A percentile compares a stretch with the other conserved stretches of the same genome.
Evolutionary conservation across 1,140 invertebrate genomes (phyloP).

Genomic region (Drosophila melanica): DNA sequence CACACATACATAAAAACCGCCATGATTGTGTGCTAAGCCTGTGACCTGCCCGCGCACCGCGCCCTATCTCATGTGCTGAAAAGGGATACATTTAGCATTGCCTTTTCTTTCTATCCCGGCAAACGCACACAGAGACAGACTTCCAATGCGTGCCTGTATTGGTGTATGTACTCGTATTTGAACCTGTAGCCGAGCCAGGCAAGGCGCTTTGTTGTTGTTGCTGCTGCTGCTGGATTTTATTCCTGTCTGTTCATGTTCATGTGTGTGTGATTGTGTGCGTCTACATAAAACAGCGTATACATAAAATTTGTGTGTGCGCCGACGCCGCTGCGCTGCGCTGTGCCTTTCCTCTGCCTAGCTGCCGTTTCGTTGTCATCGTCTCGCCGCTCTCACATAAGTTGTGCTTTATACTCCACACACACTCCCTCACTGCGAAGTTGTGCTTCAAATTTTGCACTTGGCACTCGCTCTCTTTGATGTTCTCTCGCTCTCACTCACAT

Average conservation of each 20-base stretch:
- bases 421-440: conserved; percentile 54
- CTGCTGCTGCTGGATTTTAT: conserved; percentile 61
- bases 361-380: conserved; percentile 42
- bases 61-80: conserved; percentile 54
- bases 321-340: conserved; percentile 58
- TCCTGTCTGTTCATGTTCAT: conserved; percentile 43
- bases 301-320: conserved; percentile 82
- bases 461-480: conserved; percentile 39
- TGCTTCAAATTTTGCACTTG: conserved; percentile 80
- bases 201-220: conserved; percentile 46
- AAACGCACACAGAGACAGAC: conserved; percentile 42
- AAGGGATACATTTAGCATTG: conserved; percentile 79
- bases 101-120: conserved; percentile 51
- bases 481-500: conserved; percentile 2
- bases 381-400: conserved; percentile 50
- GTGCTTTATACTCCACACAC: conserved; percentile 48
- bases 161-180: conserved; percentile 54
- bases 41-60: conserved; percentile 72
- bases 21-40: conserved; percentile 81
- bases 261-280: conserved; percentile 53
- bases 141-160: conserved; percentile 50
- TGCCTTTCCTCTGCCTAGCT: conserved; percentile 47
- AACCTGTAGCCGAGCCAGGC: conserved; percentile 74
- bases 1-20: conserved; percentile 65
- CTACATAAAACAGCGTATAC: conserved; percentile 75